phyloP scores from a whole-genome alignment of 2,113 vertebrate genomes.

The Microcebus lehilahytsara region DNA sequence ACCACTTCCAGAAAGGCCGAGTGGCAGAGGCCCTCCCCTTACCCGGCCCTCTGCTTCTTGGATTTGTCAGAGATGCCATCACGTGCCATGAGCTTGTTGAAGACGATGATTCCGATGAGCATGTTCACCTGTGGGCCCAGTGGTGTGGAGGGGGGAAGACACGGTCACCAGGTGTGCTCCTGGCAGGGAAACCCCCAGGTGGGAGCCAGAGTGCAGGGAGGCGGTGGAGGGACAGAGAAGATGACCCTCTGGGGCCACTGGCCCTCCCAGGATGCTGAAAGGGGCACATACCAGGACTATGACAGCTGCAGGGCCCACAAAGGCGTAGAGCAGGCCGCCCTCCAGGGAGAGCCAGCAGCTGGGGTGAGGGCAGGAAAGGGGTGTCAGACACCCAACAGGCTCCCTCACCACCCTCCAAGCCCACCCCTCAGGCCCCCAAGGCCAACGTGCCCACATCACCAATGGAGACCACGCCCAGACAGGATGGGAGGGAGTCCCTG shows the following conservation, averaged over 20 bases:
- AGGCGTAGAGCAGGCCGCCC: conserved; percentile 95
- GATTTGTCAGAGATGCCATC: conserved; percentile 99
- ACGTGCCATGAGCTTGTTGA: conserved; percentile 99
- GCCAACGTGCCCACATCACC: too few relatives aligned
- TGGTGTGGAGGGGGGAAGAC: neutral
- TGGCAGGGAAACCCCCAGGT: neutral
- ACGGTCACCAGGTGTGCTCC: conserved; percentile 37
- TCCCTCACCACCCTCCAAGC: neutral
- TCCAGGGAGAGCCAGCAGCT: conserved; percentile 97
- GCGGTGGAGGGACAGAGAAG: neutral
- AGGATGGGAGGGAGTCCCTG: neutral
- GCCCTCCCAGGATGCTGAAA: neutral
- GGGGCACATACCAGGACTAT: conserved; percentile 92
- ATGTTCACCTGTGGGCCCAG: conserved; percentile 93
- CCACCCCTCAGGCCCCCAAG: neutral
- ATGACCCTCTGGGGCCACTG: neutral
- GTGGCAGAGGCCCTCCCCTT: conserved; percentile 79
- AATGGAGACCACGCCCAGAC: neutral
- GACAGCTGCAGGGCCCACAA: conserved; percentile 95
- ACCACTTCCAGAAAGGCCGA: neutral
- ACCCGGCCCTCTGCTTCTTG: conserved; percentile 99
- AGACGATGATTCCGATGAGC: conserved; percentile 98
- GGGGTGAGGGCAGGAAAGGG: neutral
- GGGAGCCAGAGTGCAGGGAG: conserved; percentile 11
- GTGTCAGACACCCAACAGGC: neutral